Percentiles rank a stretch among this genome's conserved stretches.
Conservation (phyloP, 2,113 vertebrate species). For the Lanius collurio region DNA sequence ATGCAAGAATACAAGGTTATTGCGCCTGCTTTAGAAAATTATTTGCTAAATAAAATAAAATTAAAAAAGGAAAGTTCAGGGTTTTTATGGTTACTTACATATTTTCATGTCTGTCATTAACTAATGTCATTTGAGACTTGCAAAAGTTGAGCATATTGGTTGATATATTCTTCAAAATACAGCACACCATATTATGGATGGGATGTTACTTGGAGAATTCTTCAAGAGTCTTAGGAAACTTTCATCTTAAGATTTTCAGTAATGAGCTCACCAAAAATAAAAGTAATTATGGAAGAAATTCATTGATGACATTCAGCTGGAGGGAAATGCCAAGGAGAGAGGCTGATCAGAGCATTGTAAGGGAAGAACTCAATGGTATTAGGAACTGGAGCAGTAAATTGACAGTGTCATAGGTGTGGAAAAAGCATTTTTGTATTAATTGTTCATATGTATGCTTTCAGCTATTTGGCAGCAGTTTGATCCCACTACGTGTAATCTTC, state of each 20-base stretch:
- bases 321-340: neutral
- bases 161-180: neutral
- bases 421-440: neutral
- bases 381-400: neutral
- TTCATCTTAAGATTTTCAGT: neutral
- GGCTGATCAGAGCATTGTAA: neutral
- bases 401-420: neutral
- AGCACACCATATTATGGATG: neutral
- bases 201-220: neutral
- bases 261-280: neutral
- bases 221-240: neutral
- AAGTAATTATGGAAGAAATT: neutral
- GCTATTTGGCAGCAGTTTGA: neutral
- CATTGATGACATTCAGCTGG: neutral
- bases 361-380: neutral
- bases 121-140: neutral
- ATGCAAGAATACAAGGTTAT: neutral
- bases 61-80: accelerated
- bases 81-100: neutral
- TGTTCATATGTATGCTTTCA: neutral
- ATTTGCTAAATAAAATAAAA: neutral
- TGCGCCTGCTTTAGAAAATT: neutral
- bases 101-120: neutral
- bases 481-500: neutral
- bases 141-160: neutral